Evolutionary conservation across 2,888 invertebrate genomes (phyloP), one percentile per base, ranked within the genome.

Genomic region (Galerucella pusilla): DNA sequence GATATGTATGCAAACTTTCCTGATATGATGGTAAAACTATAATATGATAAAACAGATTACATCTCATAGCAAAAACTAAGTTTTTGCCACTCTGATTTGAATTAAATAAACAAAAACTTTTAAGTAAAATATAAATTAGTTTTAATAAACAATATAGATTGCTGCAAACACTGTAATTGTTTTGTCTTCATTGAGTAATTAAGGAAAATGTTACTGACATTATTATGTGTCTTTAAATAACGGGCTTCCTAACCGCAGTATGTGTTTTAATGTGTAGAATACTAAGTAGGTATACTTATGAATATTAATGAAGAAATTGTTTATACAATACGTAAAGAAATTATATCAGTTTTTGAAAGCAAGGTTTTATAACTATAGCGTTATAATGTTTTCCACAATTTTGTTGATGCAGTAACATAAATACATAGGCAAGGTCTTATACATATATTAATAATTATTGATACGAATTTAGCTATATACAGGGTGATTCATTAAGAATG

Each of bases 251-350:
- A 57, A 57, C 57, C 57, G 20, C 35, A 61, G 5, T 61, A 35
- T 35, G n/a, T 35, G 61, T 61, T 35, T 61, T 61, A 35, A 61
- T 61, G n/a, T 35, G 35, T 61, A 61, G 61, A 61, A 28, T 61
- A 61, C 6, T 35, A 61, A 61, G 61, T 61, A 35, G 28, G 2
- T 28, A 28, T 7, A n/a, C 61, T 61, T 61, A 61, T 61, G 61
- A 61, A 61, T 61, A 61, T 61, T 61, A 61, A 61, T 61, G 61
- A 6, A 35, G 14, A 61, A 61, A 61, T 35, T 57, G 61, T 35
- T 61, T 14, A 61, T 61, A 61, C 28, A 14, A 35, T 61, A 61
- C 28, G 20, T 57, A 16, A 20, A 57, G 57, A 57, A 57, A 57
- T 16, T 57, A 6, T 52, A 57, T 57, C 57, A 57, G 16, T 20